Conservation (phyloP, 1,140 invertebrate species). For the Hylaeus volcanicus region DNA sequence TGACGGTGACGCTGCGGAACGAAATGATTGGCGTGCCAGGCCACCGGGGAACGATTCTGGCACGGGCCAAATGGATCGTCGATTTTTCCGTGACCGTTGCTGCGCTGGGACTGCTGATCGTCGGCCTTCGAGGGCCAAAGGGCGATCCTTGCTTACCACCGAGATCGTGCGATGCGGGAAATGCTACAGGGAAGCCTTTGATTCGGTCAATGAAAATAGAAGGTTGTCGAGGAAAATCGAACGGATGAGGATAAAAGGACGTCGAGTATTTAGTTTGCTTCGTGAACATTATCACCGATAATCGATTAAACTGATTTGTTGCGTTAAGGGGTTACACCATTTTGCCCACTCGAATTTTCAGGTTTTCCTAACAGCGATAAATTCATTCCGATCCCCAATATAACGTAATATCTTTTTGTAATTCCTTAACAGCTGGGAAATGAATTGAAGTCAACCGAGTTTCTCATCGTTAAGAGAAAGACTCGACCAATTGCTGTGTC, state of each 20-base stretch:
- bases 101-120: background rate
- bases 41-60: conserved; percentile 45
- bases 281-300: too few relatives aligned
- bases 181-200: background rate
- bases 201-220: too few relatives aligned
- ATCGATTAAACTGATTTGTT: too few relatives aligned
- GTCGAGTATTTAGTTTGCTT: too few relatives aligned
- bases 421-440: background rate
- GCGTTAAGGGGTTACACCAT: too few relatives aligned
- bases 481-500: conserved; percentile 1
- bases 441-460: conserved; percentile 7
- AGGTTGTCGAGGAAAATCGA: too few relatives aligned
- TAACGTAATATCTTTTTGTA: too few relatives aligned
- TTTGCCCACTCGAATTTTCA: too few relatives aligned
- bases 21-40: conserved; percentile 55
- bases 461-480: background rate
- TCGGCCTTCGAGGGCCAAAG: background rate
- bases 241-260: too few relatives aligned
- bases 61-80: conserved; percentile 51
- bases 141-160: too few relatives aligned
- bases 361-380: too few relatives aligned
- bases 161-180: background rate
- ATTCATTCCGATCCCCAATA: too few relatives aligned
- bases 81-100: conserved; percentile 50
- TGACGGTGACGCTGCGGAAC: conserved; percentile 44